These are phyloP conservation scores for Styela clava DNA, from an alignment of 23 tunicate genomes.

Conservation along the genomic window DNA sequence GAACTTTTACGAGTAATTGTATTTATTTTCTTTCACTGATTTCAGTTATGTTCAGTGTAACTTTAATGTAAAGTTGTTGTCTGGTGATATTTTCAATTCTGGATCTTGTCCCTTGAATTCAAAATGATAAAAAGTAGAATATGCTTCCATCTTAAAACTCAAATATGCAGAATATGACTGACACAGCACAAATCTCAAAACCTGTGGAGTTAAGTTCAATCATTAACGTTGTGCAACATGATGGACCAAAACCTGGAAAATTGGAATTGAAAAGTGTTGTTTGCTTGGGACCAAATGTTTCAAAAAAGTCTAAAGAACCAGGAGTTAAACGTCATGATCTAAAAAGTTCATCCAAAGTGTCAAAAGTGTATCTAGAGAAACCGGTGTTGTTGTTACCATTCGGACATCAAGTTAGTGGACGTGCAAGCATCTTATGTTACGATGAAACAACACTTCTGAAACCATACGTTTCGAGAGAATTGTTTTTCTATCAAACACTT, in stretches of 20 bases:
- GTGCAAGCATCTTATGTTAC: conserved; percentile 65
- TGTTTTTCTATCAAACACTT: conserved; percentile 57
- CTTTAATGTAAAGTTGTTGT: too few species aligned
- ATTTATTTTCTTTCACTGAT: too few species aligned
- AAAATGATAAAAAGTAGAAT: too few species aligned
- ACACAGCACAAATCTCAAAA: not conserved
- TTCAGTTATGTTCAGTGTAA: too few species aligned
- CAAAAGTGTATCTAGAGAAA: not conserved
- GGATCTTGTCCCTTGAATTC: too few species aligned
- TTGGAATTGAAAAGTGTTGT: conserved; percentile 26
- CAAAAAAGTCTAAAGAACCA: not conserved
- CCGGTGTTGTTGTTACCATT: conserved; percentile 45
- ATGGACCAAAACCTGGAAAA: not conserved
- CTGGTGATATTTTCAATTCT: too few species aligned
- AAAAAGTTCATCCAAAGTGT: conserved; percentile 1
- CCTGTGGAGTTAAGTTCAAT: conserved; percentile 25
- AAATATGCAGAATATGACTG: too few species aligned
- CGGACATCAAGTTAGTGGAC: conserved; percentile 87
- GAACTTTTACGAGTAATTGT: too few species aligned
- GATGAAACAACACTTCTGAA: conserved; percentile 65
- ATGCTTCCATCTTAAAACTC: too few species aligned
- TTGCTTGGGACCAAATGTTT: not conserved
- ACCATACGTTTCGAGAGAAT: conserved; percentile 84
- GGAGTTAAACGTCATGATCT: not conserved
- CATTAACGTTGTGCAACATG: conserved; percentile 23